Percentiles rank a stretch among this genome's conserved stretches.
These are phyloP conservation scores for Ennomos erosarius DNA, from an alignment of 2,888 invertebrate genomes.

Conservation along the genomic window DNA sequence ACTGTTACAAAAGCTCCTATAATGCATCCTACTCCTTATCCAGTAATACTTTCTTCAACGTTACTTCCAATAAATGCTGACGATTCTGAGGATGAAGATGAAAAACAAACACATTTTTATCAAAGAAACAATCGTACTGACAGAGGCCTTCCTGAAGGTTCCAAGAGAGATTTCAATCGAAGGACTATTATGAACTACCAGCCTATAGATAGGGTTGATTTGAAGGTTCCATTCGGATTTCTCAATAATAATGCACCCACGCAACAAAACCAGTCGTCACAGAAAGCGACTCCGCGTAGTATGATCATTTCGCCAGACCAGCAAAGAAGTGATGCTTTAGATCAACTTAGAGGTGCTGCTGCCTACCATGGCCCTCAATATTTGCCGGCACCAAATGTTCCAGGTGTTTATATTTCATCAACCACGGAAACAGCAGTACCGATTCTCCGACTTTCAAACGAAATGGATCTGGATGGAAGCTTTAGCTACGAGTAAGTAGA, in stretches of 20 bases:
- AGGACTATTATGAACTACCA: constrained; percentile 59
- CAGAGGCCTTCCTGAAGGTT: constrained; percentile 39
- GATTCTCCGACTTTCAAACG: constrained; percentile 80
- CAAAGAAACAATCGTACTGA: constrained; percentile 54
- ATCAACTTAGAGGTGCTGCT: constrained; percentile 64
- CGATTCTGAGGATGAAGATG: constrained; percentile 56
- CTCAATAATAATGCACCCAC: constrained; percentile 34
- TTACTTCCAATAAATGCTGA: constrained; percentile 56
- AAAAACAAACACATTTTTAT: constrained; percentile 41
- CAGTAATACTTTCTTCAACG: constrained; percentile 64
- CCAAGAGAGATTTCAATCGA: constrained; percentile 58
- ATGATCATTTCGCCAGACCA: constrained; percentile 67
- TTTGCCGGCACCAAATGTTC: constrained; percentile 63
- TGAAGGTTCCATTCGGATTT: constrained; percentile 56
- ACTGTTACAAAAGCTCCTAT: constrained; percentile 65
- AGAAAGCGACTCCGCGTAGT: constrained; percentile 60
- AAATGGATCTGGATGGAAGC: constrained; percentile 84
- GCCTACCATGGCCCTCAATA: constrained; percentile 61
- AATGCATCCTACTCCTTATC: constrained; percentile 64
- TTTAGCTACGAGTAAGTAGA: constrained; percentile 83
- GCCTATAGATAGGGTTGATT: constrained; percentile 68
- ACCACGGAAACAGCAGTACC: constrained; percentile 81
- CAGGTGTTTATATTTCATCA: constrained; percentile 65
- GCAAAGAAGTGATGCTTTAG: constrained; percentile 59
- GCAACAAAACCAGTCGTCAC: constrained; percentile 42